These are phyloP conservation scores for Nothobranchius furzeri DNA, from an alignment of 2,113 vertebrate species.

Conservation along the genomic window DNA sequence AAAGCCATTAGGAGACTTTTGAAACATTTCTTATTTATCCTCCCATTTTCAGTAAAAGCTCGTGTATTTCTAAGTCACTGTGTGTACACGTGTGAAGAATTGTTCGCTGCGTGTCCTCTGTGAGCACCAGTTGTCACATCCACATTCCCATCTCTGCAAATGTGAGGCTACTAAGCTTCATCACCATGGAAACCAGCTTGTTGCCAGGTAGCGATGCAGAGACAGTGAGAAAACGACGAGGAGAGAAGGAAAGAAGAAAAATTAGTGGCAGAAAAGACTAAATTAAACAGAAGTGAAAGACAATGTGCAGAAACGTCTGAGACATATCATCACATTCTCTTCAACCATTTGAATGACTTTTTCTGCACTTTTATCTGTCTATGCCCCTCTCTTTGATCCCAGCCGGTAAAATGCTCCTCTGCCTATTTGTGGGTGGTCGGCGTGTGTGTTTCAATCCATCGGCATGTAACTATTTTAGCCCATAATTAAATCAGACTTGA, in stretches of 20 bases:
- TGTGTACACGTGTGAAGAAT: constrained; percentile 24
- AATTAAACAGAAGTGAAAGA: constrained; percentile 42
- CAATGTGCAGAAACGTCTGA: constrained; percentile 1
- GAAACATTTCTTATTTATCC: too few relatives aligned
- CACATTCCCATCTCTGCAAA: constrained; percentile 53
- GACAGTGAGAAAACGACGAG: constrained; percentile 24
- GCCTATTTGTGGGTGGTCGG: neutral
- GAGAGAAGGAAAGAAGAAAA: constrained; percentile 16
- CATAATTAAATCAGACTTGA: constrained; percentile 54
- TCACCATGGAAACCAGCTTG: constrained; percentile 75
- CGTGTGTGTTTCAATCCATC: constrained; percentile 20
- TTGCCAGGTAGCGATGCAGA: constrained; percentile 71
- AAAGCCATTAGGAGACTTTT: too few relatives aligned
- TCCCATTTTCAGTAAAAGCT: too few relatives aligned
- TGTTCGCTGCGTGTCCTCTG: constrained; percentile 43
- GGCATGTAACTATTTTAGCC: constrained; percentile 11
- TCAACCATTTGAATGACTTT: neutral
- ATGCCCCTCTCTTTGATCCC: neutral
- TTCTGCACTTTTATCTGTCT: neutral
- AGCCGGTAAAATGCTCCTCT: constrained; percentile 2
- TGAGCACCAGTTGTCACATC: constrained; percentile 45
- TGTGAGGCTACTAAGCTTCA: constrained; percentile 64
- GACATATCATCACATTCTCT: neutral
- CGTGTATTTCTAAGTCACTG: neutral
- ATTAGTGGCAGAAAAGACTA: constrained; percentile 35